Evolutionary conservation across 2,113 vertebrate genomes (phyloP), one percentile per base, ranked within the genome.

Genomic region (Nasalis larvatus): DNA sequence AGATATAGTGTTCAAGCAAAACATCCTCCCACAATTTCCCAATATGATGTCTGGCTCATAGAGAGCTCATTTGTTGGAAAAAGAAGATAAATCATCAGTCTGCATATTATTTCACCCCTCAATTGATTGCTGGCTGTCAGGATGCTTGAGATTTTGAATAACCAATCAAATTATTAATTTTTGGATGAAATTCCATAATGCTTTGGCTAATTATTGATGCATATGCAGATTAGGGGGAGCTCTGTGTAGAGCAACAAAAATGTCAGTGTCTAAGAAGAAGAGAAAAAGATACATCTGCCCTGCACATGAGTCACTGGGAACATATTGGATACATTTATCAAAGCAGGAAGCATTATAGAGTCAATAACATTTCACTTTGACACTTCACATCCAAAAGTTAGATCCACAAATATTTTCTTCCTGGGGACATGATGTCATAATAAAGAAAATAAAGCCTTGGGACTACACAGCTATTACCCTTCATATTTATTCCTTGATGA

Each of bases 371-470:
- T 97, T 95, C 87, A 52, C 81, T 90, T 91, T 97, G 96, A 98
- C 96, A 89, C 68, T 97, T 98, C 97, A 96, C 94, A 97, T 97
- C 94, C 92, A 96, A 97, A 97, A 97, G 95, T 96, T 92, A 92
- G 84, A 96, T 83, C 96, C 78, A 87, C 96, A 98, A 96, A 97
- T 97, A 97, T 97, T 98, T 98, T 97, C 93, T 95, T 96, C 96
- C 96, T 18, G 4, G 87, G 77, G 94, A 97, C 81, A 89, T 94
- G 95, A 78, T 97, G 96, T 95, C 92, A 97, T 89, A 97, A 97
- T 96, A 97, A 89, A 94, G 96, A 84, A 96, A 93, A 95, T 94
- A 96, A 96, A 93, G 80, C 80, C 93, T 97, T 87, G 13, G 86
- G 86, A 95, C 95, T 82, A 14, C 52, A 23, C 91, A 95, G 94